Percentiles rank a stretch among this genome's conserved stretches.
These are phyloP conservation scores for Motacilla tschutschensis DNA, from an alignment of 2,113 vertebrate genomes.

Conservation along the genomic window DNA sequence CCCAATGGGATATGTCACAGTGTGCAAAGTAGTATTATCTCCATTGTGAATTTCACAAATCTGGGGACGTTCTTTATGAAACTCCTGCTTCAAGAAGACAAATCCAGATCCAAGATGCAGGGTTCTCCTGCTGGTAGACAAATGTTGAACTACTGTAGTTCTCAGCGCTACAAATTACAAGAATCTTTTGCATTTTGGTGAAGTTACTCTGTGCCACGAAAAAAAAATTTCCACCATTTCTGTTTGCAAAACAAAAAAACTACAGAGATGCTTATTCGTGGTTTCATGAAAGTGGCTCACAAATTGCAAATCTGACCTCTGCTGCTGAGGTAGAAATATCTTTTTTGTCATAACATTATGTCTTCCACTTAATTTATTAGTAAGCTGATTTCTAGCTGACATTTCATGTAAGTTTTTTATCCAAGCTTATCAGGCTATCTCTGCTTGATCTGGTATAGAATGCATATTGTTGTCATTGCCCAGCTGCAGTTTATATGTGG, in stretches of 20 bases:
- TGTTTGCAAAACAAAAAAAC: not conserved
- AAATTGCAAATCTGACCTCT: not conserved
- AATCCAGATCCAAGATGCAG: not conserved
- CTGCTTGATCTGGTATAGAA: not conserved
- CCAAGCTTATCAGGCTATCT: not conserved
- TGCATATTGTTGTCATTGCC: not conserved
- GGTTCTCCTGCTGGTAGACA: not conserved
- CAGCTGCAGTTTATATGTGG: not conserved
- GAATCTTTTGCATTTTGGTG: not conserved
- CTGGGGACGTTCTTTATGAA: not conserved
- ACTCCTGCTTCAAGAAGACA: not conserved
- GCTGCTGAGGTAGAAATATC: not conserved
- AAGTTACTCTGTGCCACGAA: not conserved
- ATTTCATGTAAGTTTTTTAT: not conserved
- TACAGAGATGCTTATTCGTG: not conserved
- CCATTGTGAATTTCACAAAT: not conserved
- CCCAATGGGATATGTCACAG: not conserved
- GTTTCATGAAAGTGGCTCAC: not conserved
- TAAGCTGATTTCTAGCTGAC: not conserved
- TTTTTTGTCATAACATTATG: not conserved
- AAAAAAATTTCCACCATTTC: not conserved
- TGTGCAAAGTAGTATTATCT: not conserved
- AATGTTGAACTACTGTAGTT: not conserved
- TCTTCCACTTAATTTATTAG: not conserved
- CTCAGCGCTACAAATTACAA: not conserved